Base-by-base conservation (phyloP, 1,140 invertebrate species). In the Condylostylus longicornis region DNA sequence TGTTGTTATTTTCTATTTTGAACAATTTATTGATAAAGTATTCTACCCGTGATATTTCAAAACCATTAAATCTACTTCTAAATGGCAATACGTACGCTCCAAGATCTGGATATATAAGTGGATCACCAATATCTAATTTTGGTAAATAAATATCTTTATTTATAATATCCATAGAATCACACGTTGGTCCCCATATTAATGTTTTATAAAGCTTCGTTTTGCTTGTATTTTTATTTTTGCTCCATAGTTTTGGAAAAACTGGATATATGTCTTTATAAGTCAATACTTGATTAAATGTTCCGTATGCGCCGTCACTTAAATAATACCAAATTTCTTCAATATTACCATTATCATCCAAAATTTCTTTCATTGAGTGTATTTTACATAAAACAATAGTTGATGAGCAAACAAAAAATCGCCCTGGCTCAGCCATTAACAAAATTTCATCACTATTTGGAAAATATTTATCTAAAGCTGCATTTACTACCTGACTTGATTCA, bases 221-320 rank as follows among this genome's bases (percentile, higher is more conserved):
- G 3, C 17, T 22, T 13, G 25, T 27, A 10, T 13, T 27, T 3
- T 5, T n/a, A 27, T 4, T 27, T 27, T 27, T 13, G 12, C 6
- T 23, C 12, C 12, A 23, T 6, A 12, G 12, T 23, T 23, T 6
- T 23, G 6, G 22, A 23, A 23, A 23, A 23, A 23, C 12, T 7
- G 22, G 6, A 12, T 7, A 23, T 23, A 23, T 23, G 6, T 7
- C 22, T 6, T 23, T 23, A 23, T 7, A 23, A 23, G 6, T 23
- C 6, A 23, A 23, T 7, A 23, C 22, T 23, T 23, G 12, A 67
- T 95, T 95, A 70, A 97, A 96, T 25, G 87, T 91, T 17, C 90
- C 91, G 64, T 96, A 96, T 25, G 96, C 85, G 10, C 93, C 85
- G 66, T 96, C 91, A 63, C 96, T 96, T 49, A 96, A 78, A 67